Percentiles rank a stretch among this genome's conserved stretches.
Evolutionary conservation across 2,888 invertebrate genomes (phyloP).

Genomic region (Hirtodrosophila cameraria): DNA sequence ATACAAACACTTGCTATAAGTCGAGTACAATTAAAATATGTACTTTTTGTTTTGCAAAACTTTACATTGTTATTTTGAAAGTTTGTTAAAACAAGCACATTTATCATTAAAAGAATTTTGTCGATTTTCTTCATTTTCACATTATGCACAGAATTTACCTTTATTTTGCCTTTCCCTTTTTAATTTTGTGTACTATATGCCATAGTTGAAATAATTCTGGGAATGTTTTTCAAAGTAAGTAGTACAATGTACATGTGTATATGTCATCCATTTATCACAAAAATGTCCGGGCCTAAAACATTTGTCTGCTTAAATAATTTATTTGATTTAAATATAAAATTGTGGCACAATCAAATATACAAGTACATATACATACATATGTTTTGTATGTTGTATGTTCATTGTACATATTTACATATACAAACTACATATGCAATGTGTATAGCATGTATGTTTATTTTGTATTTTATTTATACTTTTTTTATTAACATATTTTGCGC

Average conservation of each 20-base stretch:
- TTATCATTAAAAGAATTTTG: too few species aligned
- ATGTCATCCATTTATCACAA: constrained; percentile 21
- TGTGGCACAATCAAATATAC: constrained; percentile 29
- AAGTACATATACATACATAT: neutral
- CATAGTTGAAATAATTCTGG: too few species aligned
- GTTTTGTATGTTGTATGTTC: neutral
- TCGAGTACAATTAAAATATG: too few species aligned
- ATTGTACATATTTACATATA: neutral
- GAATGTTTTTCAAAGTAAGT: too few species aligned
- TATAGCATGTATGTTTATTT: neutral
- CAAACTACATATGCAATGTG: neutral
- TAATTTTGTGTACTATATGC: too few species aligned
- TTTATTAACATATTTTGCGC: constrained; percentile 57
- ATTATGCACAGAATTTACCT: too few species aligned
- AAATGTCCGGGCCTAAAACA: constrained; percentile 34
- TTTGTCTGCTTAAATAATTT: constrained; percentile 51
- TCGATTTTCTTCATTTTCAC: too few species aligned
- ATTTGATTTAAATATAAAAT: constrained; percentile 56
- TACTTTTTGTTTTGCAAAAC: too few species aligned
- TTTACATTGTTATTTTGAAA: too few species aligned
- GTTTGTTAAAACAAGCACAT: too few species aligned
- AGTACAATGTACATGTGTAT: neutral
- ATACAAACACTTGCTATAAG: too few species aligned
- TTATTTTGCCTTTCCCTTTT: neutral
- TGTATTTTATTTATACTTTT: constrained; percentile 24